Evolutionary conservation across 2,113 vertebrate species (phyloP).

Genomic region (Neodontobutis hainanensis): DNA sequence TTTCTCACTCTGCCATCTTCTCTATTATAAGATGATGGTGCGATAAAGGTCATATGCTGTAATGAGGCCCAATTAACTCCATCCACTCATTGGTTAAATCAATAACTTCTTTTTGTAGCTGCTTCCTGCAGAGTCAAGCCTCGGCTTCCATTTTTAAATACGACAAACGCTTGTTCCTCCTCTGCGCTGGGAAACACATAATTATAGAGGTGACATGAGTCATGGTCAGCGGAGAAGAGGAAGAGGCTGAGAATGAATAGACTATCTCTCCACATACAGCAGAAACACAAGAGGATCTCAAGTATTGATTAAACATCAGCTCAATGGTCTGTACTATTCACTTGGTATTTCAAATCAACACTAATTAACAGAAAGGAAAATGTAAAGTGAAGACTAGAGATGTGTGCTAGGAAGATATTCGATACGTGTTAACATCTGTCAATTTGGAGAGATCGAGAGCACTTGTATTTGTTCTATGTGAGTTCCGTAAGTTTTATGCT

Average conservation of each 20-base stretch:
- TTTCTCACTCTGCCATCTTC: constrained; percentile 16
- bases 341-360: neutral
- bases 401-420: too few relatives aligned
- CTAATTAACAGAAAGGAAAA: too few relatives aligned
- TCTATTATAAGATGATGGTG: constrained; percentile 4
- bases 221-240: constrained; percentile 14
- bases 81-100: constrained; percentile 51
- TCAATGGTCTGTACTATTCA: neutral
- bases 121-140: constrained; percentile 20
- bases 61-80: constrained; percentile 53
- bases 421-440: too few relatives aligned
- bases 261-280: neutral
- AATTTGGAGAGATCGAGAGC: too few relatives aligned
- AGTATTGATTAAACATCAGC: constrained; percentile 2
- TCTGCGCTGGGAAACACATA: constrained; percentile 11
- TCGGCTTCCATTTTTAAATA: constrained; percentile 16
- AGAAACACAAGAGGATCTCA: neutral
- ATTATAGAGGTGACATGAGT: constrained; percentile 43
- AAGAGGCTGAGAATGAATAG: constrained; percentile 6
- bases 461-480: too few relatives aligned
- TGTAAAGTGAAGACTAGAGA: neutral
- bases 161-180: constrained; percentile 14
- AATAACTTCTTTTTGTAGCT: constrained; percentile 36
- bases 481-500: too few relatives aligned
- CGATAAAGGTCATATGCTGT: constrained; percentile 40